Evolutionary conservation across 2,797 vertebrate genomes (phyloP), one percentile per base, ranked within the genome.

Genomic region (Botia almorhae): DNA sequence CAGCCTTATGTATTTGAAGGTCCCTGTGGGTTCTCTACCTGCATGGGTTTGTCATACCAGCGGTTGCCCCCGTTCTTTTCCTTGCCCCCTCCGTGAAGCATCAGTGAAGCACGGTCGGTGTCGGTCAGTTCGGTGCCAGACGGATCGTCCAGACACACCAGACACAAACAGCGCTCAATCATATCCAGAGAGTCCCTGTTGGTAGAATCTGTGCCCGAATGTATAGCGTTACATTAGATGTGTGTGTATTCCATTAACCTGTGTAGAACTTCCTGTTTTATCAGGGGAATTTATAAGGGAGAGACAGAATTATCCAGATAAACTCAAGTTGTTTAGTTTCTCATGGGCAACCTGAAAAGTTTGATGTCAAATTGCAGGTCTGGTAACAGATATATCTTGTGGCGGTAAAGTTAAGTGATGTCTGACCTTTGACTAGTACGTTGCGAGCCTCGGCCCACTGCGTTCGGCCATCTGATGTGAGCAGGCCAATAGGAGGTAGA

Each of bases 31-130:
- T 78, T 29, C 74, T 88, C 91, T 87, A 99, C 98, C 98, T 99
- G 98, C 93, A 98, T 95, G 2, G 97, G 95, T 82, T 99, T 99
- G 93, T 99, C 97, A 0, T 98, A 99, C 98, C 98, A 99, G 21
- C 98, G 97, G 81, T 99, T 99, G 14, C 93, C 96, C 10, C 97
- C 95, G 0, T 96, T 98, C 77, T 88, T 94, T 39, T 90, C 86
- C 68, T 80, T 89, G 53, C 97, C 97, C 51, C 96, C 96, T 0
- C 97, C 98, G 0, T 99, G 97, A 6, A 99, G 94, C 90, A 99
- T 95, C 76, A 96, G 88, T 73, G 91, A 64, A 0, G 98, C 96
- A 78, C 93, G 93, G 82, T 92, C 93, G 21, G 93, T 93, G 65
- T 96, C 92, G 0, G 53, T 96, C 51, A 93, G 91, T 14, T 96